Conservation (phyloP, 1,140 invertebrate genomes). For the Hypothenemus hampei region DNA sequence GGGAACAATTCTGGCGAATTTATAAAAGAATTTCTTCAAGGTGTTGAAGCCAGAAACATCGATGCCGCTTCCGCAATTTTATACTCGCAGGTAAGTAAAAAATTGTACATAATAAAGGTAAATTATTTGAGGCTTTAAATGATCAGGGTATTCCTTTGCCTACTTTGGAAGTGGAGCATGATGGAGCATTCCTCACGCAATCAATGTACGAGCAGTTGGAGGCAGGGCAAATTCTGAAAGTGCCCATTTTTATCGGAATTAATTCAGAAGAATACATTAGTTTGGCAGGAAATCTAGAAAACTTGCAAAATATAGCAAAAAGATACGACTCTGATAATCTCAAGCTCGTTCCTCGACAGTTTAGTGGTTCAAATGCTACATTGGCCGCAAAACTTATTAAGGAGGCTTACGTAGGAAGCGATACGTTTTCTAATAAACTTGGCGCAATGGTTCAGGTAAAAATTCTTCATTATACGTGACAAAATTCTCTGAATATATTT, state of each 20-base stretch:
- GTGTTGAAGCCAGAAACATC: constrained; percentile 5
- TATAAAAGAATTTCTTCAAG: constrained; percentile 12
- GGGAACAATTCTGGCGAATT: neutral
- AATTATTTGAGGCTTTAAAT: neutral
- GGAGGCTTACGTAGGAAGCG: constrained; percentile 13
- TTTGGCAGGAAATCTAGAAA: constrained; percentile 2
- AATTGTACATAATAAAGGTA: neutral
- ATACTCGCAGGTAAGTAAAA: constrained; percentile 9
- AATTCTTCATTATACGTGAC: no score
- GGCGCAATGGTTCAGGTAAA: constrained; percentile 12
- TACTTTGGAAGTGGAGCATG: constrained; percentile 18
- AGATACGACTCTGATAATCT: constrained; percentile 3
- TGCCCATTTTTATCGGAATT: constrained; percentile 25
- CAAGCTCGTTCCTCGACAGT: neutral
- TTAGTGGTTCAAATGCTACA: neutral
- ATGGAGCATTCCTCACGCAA: constrained; percentile 20
- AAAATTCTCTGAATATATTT: neutral
- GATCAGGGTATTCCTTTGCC: constrained; percentile 24
- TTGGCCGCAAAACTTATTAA: constrained; percentile 6
- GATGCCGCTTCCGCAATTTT: constrained; percentile 11
- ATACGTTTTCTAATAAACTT: constrained; percentile 13
- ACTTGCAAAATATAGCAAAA: neutral
- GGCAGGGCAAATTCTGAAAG: constrained; percentile 13
- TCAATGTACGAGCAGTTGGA: constrained; percentile 16
- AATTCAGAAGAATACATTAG: constrained; percentile 27